Conservation (phyloP, 2,888 invertebrate species). For the Cheilosia urbana region DNA sequence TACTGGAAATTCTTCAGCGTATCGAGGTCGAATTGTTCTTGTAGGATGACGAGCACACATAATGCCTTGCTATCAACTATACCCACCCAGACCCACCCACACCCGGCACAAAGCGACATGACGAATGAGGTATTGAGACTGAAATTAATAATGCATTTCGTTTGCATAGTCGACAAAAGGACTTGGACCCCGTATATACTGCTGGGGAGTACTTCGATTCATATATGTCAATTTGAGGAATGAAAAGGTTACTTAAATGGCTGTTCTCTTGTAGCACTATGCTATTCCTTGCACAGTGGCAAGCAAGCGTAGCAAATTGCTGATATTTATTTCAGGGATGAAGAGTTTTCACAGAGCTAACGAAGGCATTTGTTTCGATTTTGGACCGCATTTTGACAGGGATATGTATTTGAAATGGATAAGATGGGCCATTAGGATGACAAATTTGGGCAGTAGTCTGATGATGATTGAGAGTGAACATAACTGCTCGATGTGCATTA, state of each 20-base stretch:
- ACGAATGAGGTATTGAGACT: slow-evolving; percentile 73
- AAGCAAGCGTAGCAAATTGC: slow-evolving; percentile 62
- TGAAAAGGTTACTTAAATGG: slow-evolving; percentile 66
- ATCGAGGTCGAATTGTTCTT: slow-evolving; percentile 56
- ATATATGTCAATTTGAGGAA: slow-evolving; percentile 64
- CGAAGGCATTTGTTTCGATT: slow-evolving; percentile 33
- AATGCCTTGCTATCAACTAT: not conserved
- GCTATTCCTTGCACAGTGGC: slow-evolving; percentile 12
- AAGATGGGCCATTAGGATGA: slow-evolving; percentile 3
- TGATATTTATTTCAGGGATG: slow-evolving; percentile 62
- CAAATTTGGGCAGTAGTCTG: not conserved
- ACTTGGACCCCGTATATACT: slow-evolving; percentile 2
- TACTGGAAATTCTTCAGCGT: slow-evolving; percentile 46
- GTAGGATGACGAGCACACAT: slow-evolving; percentile 4
- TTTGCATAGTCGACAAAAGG: slow-evolving; percentile 68
- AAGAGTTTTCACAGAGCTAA: slow-evolving; percentile 24
- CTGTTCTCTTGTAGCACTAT: not conserved
- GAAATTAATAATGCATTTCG: slow-evolving; percentile 74
- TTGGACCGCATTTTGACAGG: slow-evolving; percentile 6
- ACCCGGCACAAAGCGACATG: slow-evolving; percentile 29
- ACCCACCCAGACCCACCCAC: slow-evolving; percentile 6
- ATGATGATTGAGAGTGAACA: too few relatives aligned
- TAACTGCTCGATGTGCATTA: too few relatives aligned
- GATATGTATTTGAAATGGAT: slow-evolving; percentile 6
- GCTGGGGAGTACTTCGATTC: slow-evolving; percentile 58